A percentile compares a stretch with the other conserved stretches of the same genome.
Evolutionary conservation across 2,797 vertebrate genomes (phyloP).

Genomic region (Protonibea diacanthus): DNA sequence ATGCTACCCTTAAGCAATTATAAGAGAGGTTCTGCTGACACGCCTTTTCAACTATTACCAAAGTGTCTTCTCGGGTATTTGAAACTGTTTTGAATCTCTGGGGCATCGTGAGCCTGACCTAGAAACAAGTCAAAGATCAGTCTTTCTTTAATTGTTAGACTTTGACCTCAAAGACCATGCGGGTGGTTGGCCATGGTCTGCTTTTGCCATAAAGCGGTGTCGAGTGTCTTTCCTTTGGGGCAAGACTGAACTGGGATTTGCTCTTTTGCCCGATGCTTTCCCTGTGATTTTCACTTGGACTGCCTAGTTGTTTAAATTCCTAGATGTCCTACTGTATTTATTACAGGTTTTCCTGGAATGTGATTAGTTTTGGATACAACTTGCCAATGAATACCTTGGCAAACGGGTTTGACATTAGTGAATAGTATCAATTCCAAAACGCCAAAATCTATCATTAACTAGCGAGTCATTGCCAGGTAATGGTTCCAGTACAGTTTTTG

Average conservation of each 20-base stretch:
- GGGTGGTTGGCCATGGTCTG: slow-evolving; percentile 64
- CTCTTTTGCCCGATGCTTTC: slow-evolving; percentile 48
- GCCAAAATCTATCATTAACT: not conserved
- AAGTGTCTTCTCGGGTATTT: slow-evolving; percentile 17
- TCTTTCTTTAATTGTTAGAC: slow-evolving; percentile 38
- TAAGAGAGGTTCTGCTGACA: not conserved
- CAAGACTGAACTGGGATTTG: slow-evolving; percentile 45
- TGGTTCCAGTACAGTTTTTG: not conserved
- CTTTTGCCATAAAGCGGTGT: slow-evolving; percentile 78
- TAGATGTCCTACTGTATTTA: slow-evolving; percentile 40
- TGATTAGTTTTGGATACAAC: slow-evolving; percentile 22
- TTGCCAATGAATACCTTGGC: not conserved
- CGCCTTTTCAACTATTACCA: not conserved
- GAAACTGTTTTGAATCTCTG: slow-evolving; percentile 28
- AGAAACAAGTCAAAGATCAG: slow-evolving; percentile 23
- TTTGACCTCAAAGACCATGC: slow-evolving; percentile 62
- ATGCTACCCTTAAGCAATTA: not conserved
- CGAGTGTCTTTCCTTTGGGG: slow-evolving; percentile 67
- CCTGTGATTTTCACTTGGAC: slow-evolving; percentile 59
- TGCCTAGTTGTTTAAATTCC: slow-evolving; percentile 57
- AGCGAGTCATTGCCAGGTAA: not conserved
- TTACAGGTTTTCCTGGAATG: slow-evolving; percentile 43
- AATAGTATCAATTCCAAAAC: not conserved
- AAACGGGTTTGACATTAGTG: not conserved
- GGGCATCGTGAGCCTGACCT: slow-evolving; percentile 40